Evolutionary conservation across 1,140 invertebrate genomes (phyloP), one percentile per base, ranked within the genome.

Genomic region (Drosophila sechellia): DNA sequence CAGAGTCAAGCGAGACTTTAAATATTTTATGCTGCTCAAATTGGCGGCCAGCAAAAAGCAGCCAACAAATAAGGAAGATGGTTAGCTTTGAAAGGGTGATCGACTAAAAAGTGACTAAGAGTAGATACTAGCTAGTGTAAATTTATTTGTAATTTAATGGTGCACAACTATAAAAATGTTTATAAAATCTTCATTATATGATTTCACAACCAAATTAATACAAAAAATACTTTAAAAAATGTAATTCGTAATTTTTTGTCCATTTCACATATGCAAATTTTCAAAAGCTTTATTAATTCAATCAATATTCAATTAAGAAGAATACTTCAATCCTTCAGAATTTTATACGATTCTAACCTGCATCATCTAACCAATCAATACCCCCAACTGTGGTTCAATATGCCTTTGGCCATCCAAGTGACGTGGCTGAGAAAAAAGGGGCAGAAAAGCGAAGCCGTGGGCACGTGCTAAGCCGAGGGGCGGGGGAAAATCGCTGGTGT

Each of bases 1-100:
- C 84, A 80, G 85, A 78, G 84, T 53, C 84, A 89, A 77, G 79
- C 79, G 85, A 90, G 79, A 78, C 70, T 84, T 89, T 89, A 90
- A 89, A 89, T 89, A 89, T 90, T 89, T 90, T 50, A 90, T 90
- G 72, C 71, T 64, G 63, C 68, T 79, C 84, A 89, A 87, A 87
- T 89, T 87, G 79, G 79, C 68, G 83, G 53, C 79, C 53, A 81
- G 74, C 63, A 49, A 48, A 84, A 70, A 81, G 42, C 56, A 56
- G 25, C 37, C 46, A 45, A 70, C 55, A 69, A 55, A 72, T 46
- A 39, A 20, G 43, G 5, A 58, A 43, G 42, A 31, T 13, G 40
- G 25, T 3, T 49, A 20, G 1, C 5, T n/a, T 35, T 11, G 5
- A 11, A 12, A 20, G 34, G 8, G 5, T 25, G 35, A 22, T 42